Base-by-base conservation (phyloP, 2,888 invertebrate species). In the Myopa tessellatipennis region DNA sequence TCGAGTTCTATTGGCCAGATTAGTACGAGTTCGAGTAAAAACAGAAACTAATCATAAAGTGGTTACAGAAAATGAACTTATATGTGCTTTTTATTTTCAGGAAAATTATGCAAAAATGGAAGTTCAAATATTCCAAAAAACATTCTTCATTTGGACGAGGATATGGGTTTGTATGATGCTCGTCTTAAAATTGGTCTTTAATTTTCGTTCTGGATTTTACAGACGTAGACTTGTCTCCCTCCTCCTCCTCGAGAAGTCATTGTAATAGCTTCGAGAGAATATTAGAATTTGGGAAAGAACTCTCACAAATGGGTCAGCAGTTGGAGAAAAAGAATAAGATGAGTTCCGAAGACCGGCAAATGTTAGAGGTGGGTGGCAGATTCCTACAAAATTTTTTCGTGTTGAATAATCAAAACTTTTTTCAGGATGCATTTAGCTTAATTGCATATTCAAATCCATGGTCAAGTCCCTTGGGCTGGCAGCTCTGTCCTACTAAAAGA, bases 381-480 rank as follows among this genome's bases (percentile, higher is more conserved):
- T 6, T 45, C 3, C 5, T 40, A 6, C 65, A 16, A 7, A 55
- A 40, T 3, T 3, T 52, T 67, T 63, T 69, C 50, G 8, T 18
- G 10, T 60, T 45, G 55, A 40, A 69, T 26, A 14, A 61, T 38
- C 45, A 12, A 55, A 61, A 4, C 81, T 73, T 58, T 79, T 81
- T 83, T 40, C 91, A 98, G 95, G 96, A 98, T 90, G 98, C 98
- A 87, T 99, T 98, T 92, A 98, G 98, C 91, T 92, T 99, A 88
- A 91, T 99, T 87, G 98, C 98, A 71, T 99, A 99, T 90, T 95
- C 97, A 84, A 98, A 99, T 91, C 99, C 98, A 50, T 98, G 97
- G 97, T 94, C 94, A 87, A 98, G 98, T 90, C 98, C 98, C 26
- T 95, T 98, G 80, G 98, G 98, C 80, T 97, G 96, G 95, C 97